phyloP scores from a whole-genome alignment of 2,888 invertebrate species.

The Nephrotoma guestfalica region DNA sequence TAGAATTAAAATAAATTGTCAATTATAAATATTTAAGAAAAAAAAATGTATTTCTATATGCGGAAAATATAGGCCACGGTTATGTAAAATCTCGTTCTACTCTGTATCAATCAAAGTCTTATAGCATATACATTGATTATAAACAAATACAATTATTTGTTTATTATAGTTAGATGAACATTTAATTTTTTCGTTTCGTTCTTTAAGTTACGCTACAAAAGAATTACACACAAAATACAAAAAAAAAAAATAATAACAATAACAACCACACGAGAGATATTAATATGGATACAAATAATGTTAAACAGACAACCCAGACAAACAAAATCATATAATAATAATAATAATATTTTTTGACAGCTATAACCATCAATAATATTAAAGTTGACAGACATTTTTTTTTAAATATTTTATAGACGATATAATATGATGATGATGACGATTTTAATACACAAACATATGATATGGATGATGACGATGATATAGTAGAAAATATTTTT shows the following conservation, averaged over 20 bases:
- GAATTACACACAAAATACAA: background rate
- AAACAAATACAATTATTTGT: background rate
- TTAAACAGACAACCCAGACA: conserved; percentile 1
- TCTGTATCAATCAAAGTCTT: background rate
- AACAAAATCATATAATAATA: background rate
- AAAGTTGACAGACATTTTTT: conserved; percentile 1
- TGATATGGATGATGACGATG: background rate
- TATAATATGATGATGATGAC: background rate
- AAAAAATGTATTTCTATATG: background rate
- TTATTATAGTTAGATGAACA: background rate
- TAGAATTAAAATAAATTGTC: background rate
- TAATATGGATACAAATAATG: background rate
- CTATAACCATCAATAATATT: conserved; percentile 3
- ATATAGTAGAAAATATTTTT: background rate
- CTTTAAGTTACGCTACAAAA: background rate
- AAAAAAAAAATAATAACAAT: background rate
- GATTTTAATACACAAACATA: background rate
- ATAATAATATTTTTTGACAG: conserved; percentile 1
- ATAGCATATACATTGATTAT: background rate
- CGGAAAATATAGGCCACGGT: background rate
- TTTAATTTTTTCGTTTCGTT: background rate
- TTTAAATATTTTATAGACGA: background rate
- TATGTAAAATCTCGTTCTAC: background rate
- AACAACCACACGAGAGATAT: background rate
- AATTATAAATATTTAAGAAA: background rate